Evolutionary conservation across 2,888 invertebrate species (phyloP).

Genomic region (Hydropsyche betteni): DNA sequence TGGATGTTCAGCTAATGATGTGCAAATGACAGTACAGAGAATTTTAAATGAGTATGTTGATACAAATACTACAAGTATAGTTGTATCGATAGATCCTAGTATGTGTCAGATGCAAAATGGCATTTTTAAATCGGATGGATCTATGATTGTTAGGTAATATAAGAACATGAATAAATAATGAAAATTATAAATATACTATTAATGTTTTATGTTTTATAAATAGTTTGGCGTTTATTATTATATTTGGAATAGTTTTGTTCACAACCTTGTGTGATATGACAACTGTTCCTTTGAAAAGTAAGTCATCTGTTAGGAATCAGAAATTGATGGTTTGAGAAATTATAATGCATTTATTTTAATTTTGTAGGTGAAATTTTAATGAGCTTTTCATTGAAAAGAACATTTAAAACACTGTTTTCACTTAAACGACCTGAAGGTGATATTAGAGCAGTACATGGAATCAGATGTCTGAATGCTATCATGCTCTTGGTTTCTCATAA

Average conservation of each 20-base stretch:
- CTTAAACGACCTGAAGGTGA: slow-evolving; percentile 64
- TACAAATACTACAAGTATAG: slow-evolving; percentile 66
- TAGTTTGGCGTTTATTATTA: background rate
- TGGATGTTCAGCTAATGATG: slow-evolving; percentile 68
- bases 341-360: slow-evolving; percentile 34
- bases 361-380: slow-evolving; percentile 64
- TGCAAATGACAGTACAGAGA: slow-evolving; percentile 66
- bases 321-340: background rate
- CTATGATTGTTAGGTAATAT: slow-evolving; percentile 64
- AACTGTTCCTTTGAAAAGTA: background rate
- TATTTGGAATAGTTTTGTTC: slow-evolving; percentile 51
- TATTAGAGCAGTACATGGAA: slow-evolving; percentile 72
- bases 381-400: slow-evolving; percentile 72
- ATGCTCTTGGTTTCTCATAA: slow-evolving; percentile 74
- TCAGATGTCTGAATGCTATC: slow-evolving; percentile 71
- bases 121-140: slow-evolving; percentile 59
- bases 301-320: background rate
- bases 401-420: slow-evolving; percentile 65
- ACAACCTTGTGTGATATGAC: slow-evolving; percentile 52
- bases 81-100: slow-evolving; percentile 67
- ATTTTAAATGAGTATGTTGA: slow-evolving; percentile 62
- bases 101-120: slow-evolving; percentile 68
- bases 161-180: too few species aligned
- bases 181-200: background rate
- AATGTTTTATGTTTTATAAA: background rate